These are phyloP conservation scores for Hippocampus zosterae DNA, from an alignment of 2,113 vertebrate species.

Conservation along the genomic window DNA sequence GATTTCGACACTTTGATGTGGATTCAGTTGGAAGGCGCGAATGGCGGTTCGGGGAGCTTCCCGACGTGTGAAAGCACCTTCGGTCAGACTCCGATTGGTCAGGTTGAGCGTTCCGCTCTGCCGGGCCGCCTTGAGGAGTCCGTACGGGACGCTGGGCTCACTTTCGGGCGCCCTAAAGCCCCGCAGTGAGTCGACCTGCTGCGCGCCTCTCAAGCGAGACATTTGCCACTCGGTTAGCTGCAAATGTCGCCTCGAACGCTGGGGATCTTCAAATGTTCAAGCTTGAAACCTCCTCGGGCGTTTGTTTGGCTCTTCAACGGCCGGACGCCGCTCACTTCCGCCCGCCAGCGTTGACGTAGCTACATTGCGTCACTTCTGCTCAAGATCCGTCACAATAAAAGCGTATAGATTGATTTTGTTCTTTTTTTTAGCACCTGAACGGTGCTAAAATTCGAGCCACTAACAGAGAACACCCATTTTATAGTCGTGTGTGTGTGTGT, in stretches of 20 bases:
- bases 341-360: background rate
- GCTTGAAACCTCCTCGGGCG: too few relatives aligned
- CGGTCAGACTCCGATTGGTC: constrained; percentile 75
- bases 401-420: background rate
- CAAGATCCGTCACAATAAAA: constrained; percentile 11
- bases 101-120: constrained; percentile 88
- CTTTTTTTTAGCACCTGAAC: background rate
- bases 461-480: too few relatives aligned
- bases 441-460: background rate
- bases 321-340: constrained; percentile 3
- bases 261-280: too few relatives aligned
- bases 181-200: constrained; percentile 49
- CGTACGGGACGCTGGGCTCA: constrained; percentile 66
- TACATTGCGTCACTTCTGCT: background rate
- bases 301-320: too few relatives aligned
- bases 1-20: too few relatives aligned
- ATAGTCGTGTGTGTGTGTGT: background rate
- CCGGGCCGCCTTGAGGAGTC: constrained; percentile 81
- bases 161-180: constrained; percentile 67
- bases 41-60: too few relatives aligned
- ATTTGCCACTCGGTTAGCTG: constrained; percentile 32
- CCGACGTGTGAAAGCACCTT: constrained; percentile 68
- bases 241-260: background rate
- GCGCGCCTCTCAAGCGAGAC: constrained; percentile 65
- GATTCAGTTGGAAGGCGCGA: too few relatives aligned